These are phyloP conservation scores for Acanthopagrus latus DNA, from an alignment of 2,797 vertebrate genomes.

Conservation along the genomic window DNA sequence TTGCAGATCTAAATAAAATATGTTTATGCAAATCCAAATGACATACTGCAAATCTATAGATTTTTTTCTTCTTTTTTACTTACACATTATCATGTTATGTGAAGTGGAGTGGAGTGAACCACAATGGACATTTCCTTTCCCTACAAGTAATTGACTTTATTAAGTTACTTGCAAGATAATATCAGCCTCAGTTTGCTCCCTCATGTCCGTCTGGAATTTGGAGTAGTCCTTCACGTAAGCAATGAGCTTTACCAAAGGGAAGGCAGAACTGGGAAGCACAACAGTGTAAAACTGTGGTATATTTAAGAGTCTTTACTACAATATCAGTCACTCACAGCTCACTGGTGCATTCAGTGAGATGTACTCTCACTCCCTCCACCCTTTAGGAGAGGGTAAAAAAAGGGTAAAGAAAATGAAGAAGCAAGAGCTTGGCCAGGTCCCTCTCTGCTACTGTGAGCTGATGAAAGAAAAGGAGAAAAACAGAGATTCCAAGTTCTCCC, in stretches of 20 bases:
- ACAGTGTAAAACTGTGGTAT: constrained; percentile 38
- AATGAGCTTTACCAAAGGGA: constrained; percentile 33
- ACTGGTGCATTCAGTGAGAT: constrained; percentile 49
- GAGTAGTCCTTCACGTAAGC: constrained; percentile 38
- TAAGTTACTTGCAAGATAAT: neutral
- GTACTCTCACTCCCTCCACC: constrained; percentile 18
- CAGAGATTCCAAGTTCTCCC: constrained; percentile 56
- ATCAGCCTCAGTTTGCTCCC: constrained; percentile 11
- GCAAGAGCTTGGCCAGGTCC: constrained; percentile 42
- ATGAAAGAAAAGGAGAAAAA: constrained; percentile 64
- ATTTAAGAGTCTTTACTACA: constrained; percentile 64
- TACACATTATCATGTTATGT: neutral
- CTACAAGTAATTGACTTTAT: constrained; percentile 6
- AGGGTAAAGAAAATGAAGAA: constrained; percentile 49
- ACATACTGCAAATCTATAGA: too few species aligned
- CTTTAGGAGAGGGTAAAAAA: neutral
- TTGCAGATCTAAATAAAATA: neutral
- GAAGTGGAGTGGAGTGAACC: neutral
- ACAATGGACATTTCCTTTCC: neutral
- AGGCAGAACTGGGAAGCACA: constrained; percentile 24
- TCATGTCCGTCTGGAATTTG: constrained; percentile 11
- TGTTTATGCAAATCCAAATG: neutral
- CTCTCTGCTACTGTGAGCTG: constrained; percentile 61
- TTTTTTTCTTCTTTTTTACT: too few species aligned
- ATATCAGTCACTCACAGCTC: constrained; percentile 51